Percentiles rank a stretch among this genome's conserved stretches.
Evolutionary conservation across 2,113 vertebrate species (phyloP).

Genomic region (Progne subis): DNA sequence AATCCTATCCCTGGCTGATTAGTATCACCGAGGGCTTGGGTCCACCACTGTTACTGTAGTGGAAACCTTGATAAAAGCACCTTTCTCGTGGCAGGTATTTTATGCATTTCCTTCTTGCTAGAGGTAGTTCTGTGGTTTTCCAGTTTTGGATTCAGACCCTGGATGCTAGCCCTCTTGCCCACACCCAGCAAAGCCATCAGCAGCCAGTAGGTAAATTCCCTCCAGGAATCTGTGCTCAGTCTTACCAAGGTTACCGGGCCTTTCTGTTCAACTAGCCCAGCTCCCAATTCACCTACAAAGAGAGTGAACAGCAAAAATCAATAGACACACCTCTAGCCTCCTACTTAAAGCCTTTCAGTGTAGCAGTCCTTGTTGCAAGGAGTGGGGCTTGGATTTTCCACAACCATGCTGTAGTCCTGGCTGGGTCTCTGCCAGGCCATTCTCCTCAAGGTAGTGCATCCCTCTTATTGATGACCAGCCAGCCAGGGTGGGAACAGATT

Average conservation of each 20-base stretch:
- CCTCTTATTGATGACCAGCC: not conserved
- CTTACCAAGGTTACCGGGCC: not conserved
- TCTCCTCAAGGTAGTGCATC: not conserved
- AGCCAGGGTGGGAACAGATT: not conserved
- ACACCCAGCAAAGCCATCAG: not conserved
- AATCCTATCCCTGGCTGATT: not conserved
- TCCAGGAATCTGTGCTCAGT: not conserved
- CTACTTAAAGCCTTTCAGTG: not conserved
- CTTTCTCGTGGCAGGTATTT: not conserved
- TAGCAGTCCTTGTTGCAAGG: not conserved
- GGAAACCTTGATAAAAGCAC: not conserved
- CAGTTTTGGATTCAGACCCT: not conserved
- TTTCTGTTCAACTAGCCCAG: not conserved
- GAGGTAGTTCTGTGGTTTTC: not conserved
- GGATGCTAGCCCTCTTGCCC: not conserved
- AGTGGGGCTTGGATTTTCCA: not conserved
- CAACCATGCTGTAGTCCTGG: not conserved
- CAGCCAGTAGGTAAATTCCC: not conserved
- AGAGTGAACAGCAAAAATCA: not conserved
- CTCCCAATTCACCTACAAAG: not conserved
- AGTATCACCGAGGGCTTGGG: not conserved
- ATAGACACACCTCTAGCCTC: accelerated
- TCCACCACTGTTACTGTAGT: accelerated
- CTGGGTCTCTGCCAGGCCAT: not conserved
- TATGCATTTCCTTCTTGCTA: not conserved